Evolutionary conservation across 1,140 invertebrate species (phyloP).

Genomic region (Drosophila navojoa): DNA sequence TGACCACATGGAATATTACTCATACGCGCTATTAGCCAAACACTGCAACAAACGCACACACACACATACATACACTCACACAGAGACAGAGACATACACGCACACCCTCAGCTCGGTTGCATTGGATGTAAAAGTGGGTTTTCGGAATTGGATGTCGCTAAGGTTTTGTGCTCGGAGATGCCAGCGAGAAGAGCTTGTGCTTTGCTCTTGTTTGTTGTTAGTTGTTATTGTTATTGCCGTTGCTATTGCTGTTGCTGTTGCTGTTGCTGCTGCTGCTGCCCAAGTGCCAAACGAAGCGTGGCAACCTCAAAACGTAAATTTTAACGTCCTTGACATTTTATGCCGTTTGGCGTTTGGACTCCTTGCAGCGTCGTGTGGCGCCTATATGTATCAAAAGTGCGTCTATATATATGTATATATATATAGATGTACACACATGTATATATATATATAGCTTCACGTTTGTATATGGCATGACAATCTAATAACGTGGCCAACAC

Average conservation of each 20-base stretch:
- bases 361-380: slow-evolving; percentile 21
- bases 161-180: slow-evolving; percentile 36
- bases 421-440: background rate
- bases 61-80: background rate
- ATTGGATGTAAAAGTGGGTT: slow-evolving; percentile 21
- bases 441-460: slow-evolving; percentile 6
- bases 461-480: slow-evolving; percentile 2
- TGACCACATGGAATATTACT: slow-evolving; percentile 54
- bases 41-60: slow-evolving; percentile 9
- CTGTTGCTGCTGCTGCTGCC: slow-evolving; percentile 6
- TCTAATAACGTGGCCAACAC: slow-evolving; percentile 8
- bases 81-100: background rate
- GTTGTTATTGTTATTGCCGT: slow-evolving; percentile 28
- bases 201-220: slow-evolving; percentile 12
- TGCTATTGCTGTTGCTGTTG: slow-evolving; percentile 10
- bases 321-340: slow-evolving; percentile 65
- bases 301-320: slow-evolving; percentile 62
- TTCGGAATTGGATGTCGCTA: slow-evolving; percentile 43
- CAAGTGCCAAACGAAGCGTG: slow-evolving; percentile 51
- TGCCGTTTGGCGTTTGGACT: slow-evolving; percentile 40
- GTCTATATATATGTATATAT: slow-evolving; percentile 10
- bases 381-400: slow-evolving; percentile 14
- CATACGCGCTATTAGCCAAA: slow-evolving; percentile 53
- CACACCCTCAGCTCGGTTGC: slow-evolving; percentile 12
- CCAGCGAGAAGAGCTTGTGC: slow-evolving; percentile 14